Evolutionary conservation across 1,140 invertebrate species (phyloP).

Genomic region (Drosophila kikkawai): DNA sequence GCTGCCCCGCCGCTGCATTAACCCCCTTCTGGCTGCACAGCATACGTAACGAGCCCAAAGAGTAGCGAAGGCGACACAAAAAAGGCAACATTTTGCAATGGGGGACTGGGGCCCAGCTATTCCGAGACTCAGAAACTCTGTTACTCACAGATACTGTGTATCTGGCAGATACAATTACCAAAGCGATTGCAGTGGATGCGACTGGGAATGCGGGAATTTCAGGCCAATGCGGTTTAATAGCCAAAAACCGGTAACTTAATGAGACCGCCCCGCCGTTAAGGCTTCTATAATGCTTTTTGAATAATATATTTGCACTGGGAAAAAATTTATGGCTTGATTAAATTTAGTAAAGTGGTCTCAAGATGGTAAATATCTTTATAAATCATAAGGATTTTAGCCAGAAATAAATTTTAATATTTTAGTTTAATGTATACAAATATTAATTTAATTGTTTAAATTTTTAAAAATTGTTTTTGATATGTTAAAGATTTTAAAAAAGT

Average conservation of each 20-base stretch:
- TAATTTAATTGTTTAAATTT: too few species aligned
- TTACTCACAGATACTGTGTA: constrained; percentile 35
- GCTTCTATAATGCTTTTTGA: constrained; percentile 52
- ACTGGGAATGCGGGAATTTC: constrained; percentile 58
- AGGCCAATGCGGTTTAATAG: constrained; percentile 59
- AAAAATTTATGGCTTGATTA: neutral
- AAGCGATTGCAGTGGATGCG: constrained; percentile 48
- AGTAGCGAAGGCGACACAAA: constrained; percentile 6
- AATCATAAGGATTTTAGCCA: neutral
- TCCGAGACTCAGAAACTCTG: constrained; percentile 15
- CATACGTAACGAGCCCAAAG: constrained; percentile 38
- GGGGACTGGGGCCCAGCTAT: neutral
- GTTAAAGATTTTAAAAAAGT: too few species aligned
- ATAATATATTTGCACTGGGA: constrained; percentile 6
- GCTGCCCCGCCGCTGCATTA: constrained; percentile 7
- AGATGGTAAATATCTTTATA: neutral
- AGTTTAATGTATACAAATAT: neutral
- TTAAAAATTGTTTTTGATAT: too few species aligned
- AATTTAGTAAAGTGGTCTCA: neutral
- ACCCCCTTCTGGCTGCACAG: constrained; percentile 8
- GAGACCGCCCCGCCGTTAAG: constrained; percentile 19
- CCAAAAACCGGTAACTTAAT: constrained; percentile 69
- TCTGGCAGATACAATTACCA: constrained; percentile 62
- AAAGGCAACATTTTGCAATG: constrained; percentile 38
- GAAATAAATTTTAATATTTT: neutral